These are phyloP conservation scores for Chrysomallon squamiferum DNA, from an alignment of 1,140 invertebrate species.

Conservation along the genomic window DNA sequence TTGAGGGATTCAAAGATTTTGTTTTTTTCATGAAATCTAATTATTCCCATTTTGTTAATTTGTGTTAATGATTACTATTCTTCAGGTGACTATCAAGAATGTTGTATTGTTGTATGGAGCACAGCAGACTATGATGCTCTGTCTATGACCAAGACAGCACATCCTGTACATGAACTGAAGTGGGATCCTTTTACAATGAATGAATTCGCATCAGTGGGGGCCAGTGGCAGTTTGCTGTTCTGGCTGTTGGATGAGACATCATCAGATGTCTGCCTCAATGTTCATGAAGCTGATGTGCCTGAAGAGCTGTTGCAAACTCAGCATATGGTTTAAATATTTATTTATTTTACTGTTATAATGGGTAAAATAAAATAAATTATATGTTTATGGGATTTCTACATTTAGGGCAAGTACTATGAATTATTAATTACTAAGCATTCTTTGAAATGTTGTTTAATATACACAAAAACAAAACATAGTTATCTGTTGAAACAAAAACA, in stretches of 20 bases:
- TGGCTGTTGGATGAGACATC: slow-evolving; percentile 61
- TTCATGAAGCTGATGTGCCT: slow-evolving; percentile 59
- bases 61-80: no score
- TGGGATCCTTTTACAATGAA: slow-evolving; percentile 61
- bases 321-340: slow-evolving; percentile 19
- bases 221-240: slow-evolving; percentile 50
- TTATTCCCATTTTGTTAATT: no score
- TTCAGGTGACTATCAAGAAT: slow-evolving; percentile 58
- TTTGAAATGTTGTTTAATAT: no score
- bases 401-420: no score
- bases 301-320: slow-evolving; percentile 43
- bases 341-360: background rate
- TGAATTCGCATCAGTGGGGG: slow-evolving; percentile 59
- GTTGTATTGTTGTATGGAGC: slow-evolving; percentile 55
- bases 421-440: no score
- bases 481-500: no score
- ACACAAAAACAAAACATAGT: no score
- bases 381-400: no score
- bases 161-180: slow-evolving; percentile 49
- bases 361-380: no score
- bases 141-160: slow-evolving; percentile 39
- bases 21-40: no score
- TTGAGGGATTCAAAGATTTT: no score
- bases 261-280: slow-evolving; percentile 47
- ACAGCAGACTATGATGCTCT: slow-evolving; percentile 48